Evolutionary conservation across 2,113 vertebrate species (phyloP), one percentile per base, ranked within the genome.

Genomic region (Paralichthys olivaceus): DNA sequence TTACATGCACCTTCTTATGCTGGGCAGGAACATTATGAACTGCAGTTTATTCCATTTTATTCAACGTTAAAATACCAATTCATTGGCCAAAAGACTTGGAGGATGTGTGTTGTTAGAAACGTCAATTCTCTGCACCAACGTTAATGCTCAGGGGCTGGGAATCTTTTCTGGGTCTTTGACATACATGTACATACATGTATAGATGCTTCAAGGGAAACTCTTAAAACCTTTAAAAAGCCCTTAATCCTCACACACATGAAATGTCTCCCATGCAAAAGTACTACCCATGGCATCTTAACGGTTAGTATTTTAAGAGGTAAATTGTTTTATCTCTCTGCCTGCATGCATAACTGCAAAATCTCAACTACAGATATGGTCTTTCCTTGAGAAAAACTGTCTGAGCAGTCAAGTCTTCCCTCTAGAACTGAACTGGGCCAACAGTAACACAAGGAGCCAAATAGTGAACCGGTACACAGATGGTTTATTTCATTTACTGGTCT

Each of bases 401-500:
- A 78, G 45, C 11, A 26, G 51, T 20, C n/a, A 69, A 68, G 68
- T 47, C 19, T 22, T 15, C 67, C 37, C 51, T 1, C 53, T 40
- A 34, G 69, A 71, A 57, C 4, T 47, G 26, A 43, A 11, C 59
- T 26, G 55, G 25, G 26, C 51, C 67, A 77, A 49, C 22, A 20
- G 47, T 64, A 15, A 40, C 58, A 49, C 40, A 67, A 22, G 29
- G 40, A 71, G 54, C 55, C 54, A 72, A 75, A 69, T 12, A 53
- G 49, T 0, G 0, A 53, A 53, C 67, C 55, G 63, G 12, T 17
- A 65, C 71, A 84, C 34, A 37, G 75, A 77, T 77, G 58, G 15
- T 64, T 87, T 56, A 54, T 69, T 64, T 87, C 34, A 54, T 69
- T 70, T 61, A 51, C 56, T 56, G 23, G 22, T 26, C 34, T 26